These are phyloP conservation scores for Chaetops frenatus DNA, from an alignment of 2,113 vertebrate species.

Conservation along the genomic window DNA sequence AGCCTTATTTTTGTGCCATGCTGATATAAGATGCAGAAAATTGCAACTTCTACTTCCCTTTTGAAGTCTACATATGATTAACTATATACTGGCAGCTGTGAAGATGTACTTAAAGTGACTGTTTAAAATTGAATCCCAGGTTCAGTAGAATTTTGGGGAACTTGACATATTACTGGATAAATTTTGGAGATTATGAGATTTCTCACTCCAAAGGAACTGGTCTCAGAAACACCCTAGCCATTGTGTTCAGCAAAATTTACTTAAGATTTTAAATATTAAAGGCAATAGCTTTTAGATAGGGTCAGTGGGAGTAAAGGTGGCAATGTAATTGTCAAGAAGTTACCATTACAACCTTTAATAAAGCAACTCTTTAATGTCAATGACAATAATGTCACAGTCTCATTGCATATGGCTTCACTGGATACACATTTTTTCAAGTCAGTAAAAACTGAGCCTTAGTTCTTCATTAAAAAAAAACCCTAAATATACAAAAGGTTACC, in stretches of 20 bases:
- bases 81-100: background rate
- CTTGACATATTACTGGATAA: background rate
- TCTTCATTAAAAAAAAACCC: background rate
- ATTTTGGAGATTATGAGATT: background rate
- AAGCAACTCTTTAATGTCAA: background rate
- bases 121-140: background rate
- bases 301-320: background rate
- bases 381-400: background rate
- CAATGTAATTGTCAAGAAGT: background rate
- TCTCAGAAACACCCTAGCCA: background rate
- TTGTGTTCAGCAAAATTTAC: background rate
- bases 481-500: conserved; percentile 71
- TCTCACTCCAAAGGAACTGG: background rate
- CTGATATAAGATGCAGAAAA: background rate
- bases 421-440: background rate
- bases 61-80: background rate
- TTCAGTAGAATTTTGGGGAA: background rate
- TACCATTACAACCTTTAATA: background rate
- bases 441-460: background rate
- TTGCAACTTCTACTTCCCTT: background rate
- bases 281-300: background rate
- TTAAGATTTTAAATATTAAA: background rate
- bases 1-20: background rate
- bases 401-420: background rate
- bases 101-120: background rate